Conservation (phyloP, 2,797 vertebrate genomes). For the Champsocephalus gunnari region DNA sequence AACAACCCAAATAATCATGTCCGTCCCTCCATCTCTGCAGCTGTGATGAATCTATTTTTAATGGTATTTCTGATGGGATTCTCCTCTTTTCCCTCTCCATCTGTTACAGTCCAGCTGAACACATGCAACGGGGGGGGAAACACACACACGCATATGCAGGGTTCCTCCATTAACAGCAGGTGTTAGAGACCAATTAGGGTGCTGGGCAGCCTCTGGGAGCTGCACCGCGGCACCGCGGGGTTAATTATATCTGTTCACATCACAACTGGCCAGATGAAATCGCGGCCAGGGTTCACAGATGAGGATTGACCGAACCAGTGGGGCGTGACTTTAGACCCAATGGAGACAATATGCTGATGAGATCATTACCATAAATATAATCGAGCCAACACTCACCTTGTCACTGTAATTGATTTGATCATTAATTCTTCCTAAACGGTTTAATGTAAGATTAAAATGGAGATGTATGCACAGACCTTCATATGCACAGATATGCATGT, state of each 20-base stretch:
- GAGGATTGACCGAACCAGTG: constrained; percentile 25
- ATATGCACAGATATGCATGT: constrained; percentile 3
- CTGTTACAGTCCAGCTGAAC: constrained; percentile 56
- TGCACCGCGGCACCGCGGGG: constrained; percentile 43
- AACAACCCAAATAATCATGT: constrained; percentile 32
- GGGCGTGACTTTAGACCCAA: constrained; percentile 20
- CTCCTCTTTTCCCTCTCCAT: constrained; percentile 59
- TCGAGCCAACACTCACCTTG: constrained; percentile 24
- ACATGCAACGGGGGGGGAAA: constrained; percentile 17
- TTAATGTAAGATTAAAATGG: constrained; percentile 16
- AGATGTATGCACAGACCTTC: constrained; percentile 28
- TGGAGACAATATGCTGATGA: constrained; percentile 25
- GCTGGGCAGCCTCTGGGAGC: constrained; percentile 50
- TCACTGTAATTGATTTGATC: constrained; percentile 35
- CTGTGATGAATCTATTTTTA: constrained; percentile 74
- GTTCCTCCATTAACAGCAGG: constrained; percentile 63
- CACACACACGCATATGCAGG: constrained; percentile 13
- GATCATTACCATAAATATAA: constrained; percentile 54
- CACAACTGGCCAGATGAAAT: constrained; percentile 41
- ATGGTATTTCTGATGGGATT: constrained; percentile 68
- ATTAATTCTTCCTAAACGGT: constrained; percentile 44
- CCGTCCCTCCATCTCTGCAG: constrained; percentile 54
- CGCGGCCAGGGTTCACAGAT: constrained; percentile 11
- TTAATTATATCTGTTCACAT: constrained; percentile 71
- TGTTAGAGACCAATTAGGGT: constrained; percentile 70